These are phyloP conservation scores for Tetheella fluctuosa DNA, from an alignment of 2,888 invertebrate species.

Conservation along the genomic window DNA sequence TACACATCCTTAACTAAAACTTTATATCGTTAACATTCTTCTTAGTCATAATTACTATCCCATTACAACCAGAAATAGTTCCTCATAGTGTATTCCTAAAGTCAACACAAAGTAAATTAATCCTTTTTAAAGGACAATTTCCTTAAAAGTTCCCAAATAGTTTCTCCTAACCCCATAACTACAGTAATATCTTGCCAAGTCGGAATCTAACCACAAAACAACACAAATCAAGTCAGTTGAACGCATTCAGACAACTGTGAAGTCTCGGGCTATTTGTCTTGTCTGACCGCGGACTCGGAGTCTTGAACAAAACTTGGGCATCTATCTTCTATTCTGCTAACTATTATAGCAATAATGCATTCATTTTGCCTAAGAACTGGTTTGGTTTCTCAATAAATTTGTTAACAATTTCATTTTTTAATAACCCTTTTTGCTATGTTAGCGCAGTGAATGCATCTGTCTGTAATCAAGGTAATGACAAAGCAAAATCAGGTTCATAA, in stretches of 20 bases:
- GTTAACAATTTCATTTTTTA: neutral
- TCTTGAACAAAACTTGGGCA: neutral
- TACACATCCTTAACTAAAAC: too few species aligned
- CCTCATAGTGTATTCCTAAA: neutral
- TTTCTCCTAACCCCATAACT: constrained; percentile 12
- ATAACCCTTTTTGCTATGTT: neutral
- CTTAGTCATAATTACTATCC: too few species aligned
- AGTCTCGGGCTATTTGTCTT: constrained; percentile 30
- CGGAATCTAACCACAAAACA: constrained; percentile 27
- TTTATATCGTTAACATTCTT: too few species aligned
- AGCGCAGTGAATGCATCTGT: too few species aligned
- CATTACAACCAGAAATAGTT: too few species aligned
- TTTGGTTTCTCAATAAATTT: neutral
- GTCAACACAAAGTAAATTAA: neutral
- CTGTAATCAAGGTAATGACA: too few species aligned
- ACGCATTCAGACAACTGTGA: constrained; percentile 28
- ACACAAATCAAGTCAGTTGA: constrained; percentile 28
- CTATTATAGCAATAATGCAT: constrained; percentile 4
- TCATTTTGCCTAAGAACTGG: neutral
- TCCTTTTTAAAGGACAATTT: neutral
- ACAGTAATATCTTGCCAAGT: constrained; percentile 15
- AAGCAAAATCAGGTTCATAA: too few species aligned
- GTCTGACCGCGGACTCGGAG: constrained; percentile 14
- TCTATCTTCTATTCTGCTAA: constrained; percentile 2
- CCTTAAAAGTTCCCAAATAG: constrained; percentile 8